Evolutionary conservation across 2,888 invertebrate genomes (phyloP), one percentile per base, ranked within the genome.

Genomic region (Apoderus coryli): DNA sequence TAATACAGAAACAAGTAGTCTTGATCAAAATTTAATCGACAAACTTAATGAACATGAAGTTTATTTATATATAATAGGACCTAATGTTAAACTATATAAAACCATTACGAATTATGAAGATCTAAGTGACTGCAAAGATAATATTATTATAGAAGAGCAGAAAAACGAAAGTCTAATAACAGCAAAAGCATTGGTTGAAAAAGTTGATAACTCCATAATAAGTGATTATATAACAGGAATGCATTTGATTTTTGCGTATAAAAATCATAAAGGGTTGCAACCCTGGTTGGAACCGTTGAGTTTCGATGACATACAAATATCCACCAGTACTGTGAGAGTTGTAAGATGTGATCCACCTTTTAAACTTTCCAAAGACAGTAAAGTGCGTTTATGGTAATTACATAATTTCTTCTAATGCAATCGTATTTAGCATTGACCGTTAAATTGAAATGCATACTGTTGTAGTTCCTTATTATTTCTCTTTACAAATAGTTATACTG

Each of bases 1-100:
- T 10, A 29, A 27, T 15, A 13, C 16, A 33, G 22, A 34, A 9
- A 31, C 36, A 31, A 13, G 28, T 19, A 27, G 23, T 11, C 35
- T 35, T 22, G 19, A 37, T 5, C 16, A 39, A 14, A 24, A 14
- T 9, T 15, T 44, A n/a, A 37, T 40, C 4, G 16, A 32, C 10
- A 29, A 36, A 29, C 9, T 42, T 13, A 39, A 35, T 4, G 16
- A 35, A 10, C 29, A 37, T 24, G 27, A 38, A 10, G 42, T 44
- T 22, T 43, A 30, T 34, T 14, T 44, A 4, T 44, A 43, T 25
- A 33, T 44, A 29, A 34, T 42, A 22, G 44, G 44, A 9, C 44
- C 42, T 6, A 13, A 37, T n/a, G 29, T 43, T 6, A 28, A 36
- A 10, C 31, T 40, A 22, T 37, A 38, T 3, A 39, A 30, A 23